These are phyloP conservation scores for Marcusenius ussheri DNA, from an alignment of 2,113 vertebrate genomes.

Conservation along the genomic window DNA sequence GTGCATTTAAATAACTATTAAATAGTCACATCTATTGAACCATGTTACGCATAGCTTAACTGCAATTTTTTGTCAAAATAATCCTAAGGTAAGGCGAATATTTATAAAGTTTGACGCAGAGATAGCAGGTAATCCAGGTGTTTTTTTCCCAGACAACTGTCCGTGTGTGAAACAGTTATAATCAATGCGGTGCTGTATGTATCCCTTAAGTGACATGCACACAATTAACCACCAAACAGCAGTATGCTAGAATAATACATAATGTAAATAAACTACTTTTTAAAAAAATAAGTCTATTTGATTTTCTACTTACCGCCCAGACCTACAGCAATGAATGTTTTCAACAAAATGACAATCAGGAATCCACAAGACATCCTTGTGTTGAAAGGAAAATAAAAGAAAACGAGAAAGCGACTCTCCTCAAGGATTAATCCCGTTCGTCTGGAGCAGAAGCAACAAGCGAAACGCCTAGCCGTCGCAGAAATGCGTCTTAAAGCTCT, in stretches of 20 bases:
- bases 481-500: conserved; percentile 42
- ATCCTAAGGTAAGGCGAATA: background rate
- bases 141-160: background rate
- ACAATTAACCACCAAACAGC: background rate
- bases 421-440: conserved; percentile 9
- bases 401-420: conserved; percentile 10
- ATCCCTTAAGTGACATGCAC: background rate
- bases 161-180: background rate
- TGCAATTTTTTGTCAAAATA: background rate
- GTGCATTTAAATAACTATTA: background rate
- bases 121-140: background rate
- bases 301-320: conserved; percentile 48
- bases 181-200: background rate
- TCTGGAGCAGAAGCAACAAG: background rate
- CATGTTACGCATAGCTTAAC: background rate
- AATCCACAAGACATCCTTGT: conserved; percentile 50
- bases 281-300: background rate
- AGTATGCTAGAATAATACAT: background rate
- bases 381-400: conserved; percentile 6
- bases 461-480: conserved; percentile 37
- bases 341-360: conserved; percentile 49
- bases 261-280: background rate
- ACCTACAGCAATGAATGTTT: conserved; percentile 40
- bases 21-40: background rate
- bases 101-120: background rate